These are phyloP conservation scores for Xanthia togata DNA, from an alignment of 2,888 invertebrate genomes.

Conservation along the genomic window DNA sequence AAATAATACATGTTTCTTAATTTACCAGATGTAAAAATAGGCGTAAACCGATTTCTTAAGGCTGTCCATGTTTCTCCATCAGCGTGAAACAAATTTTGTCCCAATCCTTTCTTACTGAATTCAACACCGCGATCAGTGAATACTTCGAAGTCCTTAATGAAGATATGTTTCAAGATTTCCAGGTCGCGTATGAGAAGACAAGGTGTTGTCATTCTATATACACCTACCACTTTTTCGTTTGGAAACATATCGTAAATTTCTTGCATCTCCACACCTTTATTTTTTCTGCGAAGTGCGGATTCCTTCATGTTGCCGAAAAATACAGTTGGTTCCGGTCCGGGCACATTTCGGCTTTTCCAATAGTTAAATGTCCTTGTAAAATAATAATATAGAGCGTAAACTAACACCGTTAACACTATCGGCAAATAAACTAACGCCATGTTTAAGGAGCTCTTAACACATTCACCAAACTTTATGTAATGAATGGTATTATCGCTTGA, in stretches of 20 bases:
- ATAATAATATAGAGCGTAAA: slow-evolving; percentile 68
- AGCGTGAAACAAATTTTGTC: slow-evolving; percentile 76
- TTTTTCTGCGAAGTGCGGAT: slow-evolving; percentile 66
- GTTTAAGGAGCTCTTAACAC: slow-evolving; percentile 4
- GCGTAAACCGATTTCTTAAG: slow-evolving; percentile 74
- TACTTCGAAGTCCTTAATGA: slow-evolving; percentile 78
- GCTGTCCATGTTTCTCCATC: slow-evolving; percentile 77
- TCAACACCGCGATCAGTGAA: slow-evolving; percentile 78
- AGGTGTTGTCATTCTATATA: slow-evolving; percentile 77
- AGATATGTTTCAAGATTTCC: slow-evolving; percentile 76
- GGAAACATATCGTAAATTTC: slow-evolving; percentile 74
- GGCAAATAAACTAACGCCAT: slow-evolving; percentile 53
- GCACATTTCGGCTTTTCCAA: slow-evolving; percentile 75
- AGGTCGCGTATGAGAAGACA: slow-evolving; percentile 75
- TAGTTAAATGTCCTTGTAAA: slow-evolving; percentile 75
- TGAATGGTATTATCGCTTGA: slow-evolving; percentile 12
- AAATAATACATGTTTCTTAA: slow-evolving; percentile 79
- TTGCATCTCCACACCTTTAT: slow-evolving; percentile 63
- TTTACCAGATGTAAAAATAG: slow-evolving; percentile 79
- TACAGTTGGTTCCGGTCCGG: slow-evolving; percentile 70
- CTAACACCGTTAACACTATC: slow-evolving; percentile 43
- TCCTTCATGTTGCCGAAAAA: slow-evolving; percentile 76
- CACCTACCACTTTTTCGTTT: slow-evolving; percentile 78
- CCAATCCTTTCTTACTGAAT: slow-evolving; percentile 74
- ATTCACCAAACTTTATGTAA: slow-evolving; percentile 8